These are phyloP conservation scores for Aplidium turbinatum DNA, from an alignment of 23 tunicate species.

Conservation along the genomic window DNA sequence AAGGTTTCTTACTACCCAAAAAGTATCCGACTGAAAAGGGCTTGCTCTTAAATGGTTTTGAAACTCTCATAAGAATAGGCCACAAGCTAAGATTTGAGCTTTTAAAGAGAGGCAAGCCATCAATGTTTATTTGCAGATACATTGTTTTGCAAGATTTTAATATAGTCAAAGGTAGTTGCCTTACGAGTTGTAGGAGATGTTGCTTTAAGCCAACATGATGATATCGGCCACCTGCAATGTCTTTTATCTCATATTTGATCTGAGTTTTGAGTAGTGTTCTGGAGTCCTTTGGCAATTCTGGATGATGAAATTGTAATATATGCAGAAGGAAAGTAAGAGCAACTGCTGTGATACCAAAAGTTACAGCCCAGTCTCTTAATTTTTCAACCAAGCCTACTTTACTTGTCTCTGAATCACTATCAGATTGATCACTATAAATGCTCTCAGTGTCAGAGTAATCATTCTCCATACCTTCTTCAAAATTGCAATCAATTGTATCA, in stretches of 20 bases:
- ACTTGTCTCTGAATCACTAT: too few relatives aligned
- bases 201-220: constrained; percentile 32
- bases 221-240: constrained; percentile 30
- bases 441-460: too few relatives aligned
- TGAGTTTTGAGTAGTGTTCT: constrained; percentile 16
- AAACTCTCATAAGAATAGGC: constrained; percentile 34
- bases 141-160: too few relatives aligned
- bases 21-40: constrained; percentile 45
- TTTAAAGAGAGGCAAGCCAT: constrained; percentile 54
- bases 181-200: too few relatives aligned
- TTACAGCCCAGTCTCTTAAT: too few relatives aligned
- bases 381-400: too few relatives aligned
- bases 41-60: not conserved
- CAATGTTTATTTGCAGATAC: constrained; percentile 43
- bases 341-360: too few relatives aligned
- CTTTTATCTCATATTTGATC: constrained; percentile 4
- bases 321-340: too few relatives aligned
- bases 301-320: not conserved
- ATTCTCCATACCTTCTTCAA: too few relatives aligned
- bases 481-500: too few relatives aligned
- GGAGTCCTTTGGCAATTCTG: constrained; percentile 10
- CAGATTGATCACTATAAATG: too few relatives aligned
- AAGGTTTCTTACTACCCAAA: constrained; percentile 36
- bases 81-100: constrained; percentile 36
- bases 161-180: too few relatives aligned